Evolutionary conservation across 2,113 vertebrate genomes (phyloP), one percentile per base, ranked within the genome.

Genomic region (Seriola dumerili): DNA sequence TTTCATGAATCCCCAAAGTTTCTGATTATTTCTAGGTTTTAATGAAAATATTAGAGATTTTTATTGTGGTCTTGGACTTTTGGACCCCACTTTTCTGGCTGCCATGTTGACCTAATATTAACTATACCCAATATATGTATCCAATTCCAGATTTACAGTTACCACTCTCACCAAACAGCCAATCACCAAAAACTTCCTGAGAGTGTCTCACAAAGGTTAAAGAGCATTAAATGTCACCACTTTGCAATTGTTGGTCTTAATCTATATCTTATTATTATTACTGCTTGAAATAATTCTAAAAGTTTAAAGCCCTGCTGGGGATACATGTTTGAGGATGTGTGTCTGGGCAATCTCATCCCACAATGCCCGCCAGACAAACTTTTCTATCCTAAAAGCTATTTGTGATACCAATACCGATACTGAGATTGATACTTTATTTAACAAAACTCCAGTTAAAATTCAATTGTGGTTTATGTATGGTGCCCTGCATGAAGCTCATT

Each of bases 211-310:
- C 16, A 50, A 19, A 19, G 17, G 17, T 50, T 50, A 8, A 57
- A 9, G 19, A 36, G 52, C 52, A 62, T 54, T 32, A 29, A 29
- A 29, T 29, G 7, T 29, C 4, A 17, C 59, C 25, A 25, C 8
- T 75, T 65, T 69, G 19, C 9, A 32, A 48, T 63, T n/a, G 32
- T 75, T 40, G 8, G 29, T 38, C 57, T 57, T 11, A 13, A 52
- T 55, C 9, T 34, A 8, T 44, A n/a, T 64, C 17, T 50, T 76
- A 12, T 68, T 29, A 16, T 68, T 72, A 78, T 61, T 19, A 59
- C 17, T 58, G 67, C 23, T 42, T 1, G 13, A 29, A 76, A 71
- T 65, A 29, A 36, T 34, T 5, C 62, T 52, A 62, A 42, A 66
- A 36, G 52, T 68, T 42, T 34, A 1, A 9, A 62, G 29, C 29